These are phyloP conservation scores for Lichenostomus cassidix DNA, from an alignment of 2,113 vertebrate species.

Conservation along the genomic window DNA sequence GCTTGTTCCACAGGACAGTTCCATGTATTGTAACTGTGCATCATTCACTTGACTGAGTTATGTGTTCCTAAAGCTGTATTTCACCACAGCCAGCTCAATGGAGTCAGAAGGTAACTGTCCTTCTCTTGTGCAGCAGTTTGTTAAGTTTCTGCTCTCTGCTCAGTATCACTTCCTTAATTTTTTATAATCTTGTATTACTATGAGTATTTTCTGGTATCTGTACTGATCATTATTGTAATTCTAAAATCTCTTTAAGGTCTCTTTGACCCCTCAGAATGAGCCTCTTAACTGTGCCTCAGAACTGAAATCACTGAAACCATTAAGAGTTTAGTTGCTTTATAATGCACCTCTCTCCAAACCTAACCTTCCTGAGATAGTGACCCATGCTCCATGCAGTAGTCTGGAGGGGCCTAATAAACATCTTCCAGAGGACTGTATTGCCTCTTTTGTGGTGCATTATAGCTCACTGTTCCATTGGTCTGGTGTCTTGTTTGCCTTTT, in stretches of 20 bases:
- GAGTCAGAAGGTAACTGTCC: not conserved
- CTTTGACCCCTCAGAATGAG: constrained; percentile 2
- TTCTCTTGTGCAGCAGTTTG: not conserved
- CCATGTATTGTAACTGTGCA: not conserved
- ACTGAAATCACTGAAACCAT: not conserved
- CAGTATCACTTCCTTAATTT: not conserved
- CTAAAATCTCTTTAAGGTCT: not conserved
- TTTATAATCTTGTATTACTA: not conserved
- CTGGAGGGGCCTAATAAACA: constrained; percentile 27
- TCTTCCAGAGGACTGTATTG: constrained; percentile 27
- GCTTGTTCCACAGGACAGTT: not conserved
- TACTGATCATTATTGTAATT: not conserved
- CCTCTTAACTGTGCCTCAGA: constrained; percentile 6
- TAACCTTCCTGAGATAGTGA: constrained; percentile 47
- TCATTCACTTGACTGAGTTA: not conserved
- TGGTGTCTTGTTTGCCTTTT: constrained; percentile 61
- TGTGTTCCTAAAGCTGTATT: not conserved
- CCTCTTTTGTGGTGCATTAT: constrained; percentile 2
- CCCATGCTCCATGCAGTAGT: not conserved
- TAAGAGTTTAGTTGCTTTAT: constrained; percentile 6
- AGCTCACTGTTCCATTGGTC: not conserved
- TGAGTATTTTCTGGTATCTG: not conserved
- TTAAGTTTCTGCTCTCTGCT: not conserved
- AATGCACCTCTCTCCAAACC: constrained; percentile 35
- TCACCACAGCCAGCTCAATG: not conserved